Evolutionary conservation across 2,888 invertebrate genomes (phyloP).

Genomic region (Ligdia adustata): DNA sequence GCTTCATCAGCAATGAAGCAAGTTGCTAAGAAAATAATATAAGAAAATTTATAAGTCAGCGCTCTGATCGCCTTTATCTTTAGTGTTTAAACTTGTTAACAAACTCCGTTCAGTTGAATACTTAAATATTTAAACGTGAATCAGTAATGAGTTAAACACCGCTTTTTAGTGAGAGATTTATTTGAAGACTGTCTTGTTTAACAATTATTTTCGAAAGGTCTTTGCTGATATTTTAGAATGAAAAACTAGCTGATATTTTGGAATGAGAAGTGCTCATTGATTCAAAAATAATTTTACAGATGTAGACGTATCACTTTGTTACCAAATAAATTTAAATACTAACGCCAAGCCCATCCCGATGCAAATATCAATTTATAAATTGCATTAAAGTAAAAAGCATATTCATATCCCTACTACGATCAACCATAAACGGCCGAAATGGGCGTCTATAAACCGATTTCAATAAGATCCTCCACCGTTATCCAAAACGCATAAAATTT

Average conservation of each 20-base stretch:
- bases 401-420: slow-evolving; percentile 27
- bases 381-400: slow-evolving; percentile 17
- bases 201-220: too few species aligned
- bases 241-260: too few species aligned
- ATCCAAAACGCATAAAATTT: slow-evolving; percentile 28
- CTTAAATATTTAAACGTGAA: slow-evolving; percentile 22
- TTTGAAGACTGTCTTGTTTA: too few species aligned
- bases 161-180: background rate
- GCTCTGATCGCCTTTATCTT: slow-evolving; percentile 26
- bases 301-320: too few species aligned
- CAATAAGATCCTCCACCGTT: slow-evolving; percentile 27
- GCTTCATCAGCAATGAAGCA: background rate
- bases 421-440: slow-evolving; percentile 21
- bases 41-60: slow-evolving; percentile 6
- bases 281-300: too few species aligned
- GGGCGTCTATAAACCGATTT: slow-evolving; percentile 26
- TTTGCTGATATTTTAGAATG: too few species aligned
- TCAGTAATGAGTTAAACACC: slow-evolving; percentile 13
- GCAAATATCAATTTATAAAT: slow-evolving; percentile 9
- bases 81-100: slow-evolving; percentile 19
- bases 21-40: slow-evolving; percentile 14
- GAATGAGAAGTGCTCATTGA: too few species aligned
- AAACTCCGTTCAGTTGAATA: slow-evolving; percentile 9
- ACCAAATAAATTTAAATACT: background rate
- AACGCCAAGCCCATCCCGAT: slow-evolving; percentile 1